Evolutionary conservation across 2,888 invertebrate species (phyloP).

Genomic region (Lasioglossum leucozonium): DNA sequence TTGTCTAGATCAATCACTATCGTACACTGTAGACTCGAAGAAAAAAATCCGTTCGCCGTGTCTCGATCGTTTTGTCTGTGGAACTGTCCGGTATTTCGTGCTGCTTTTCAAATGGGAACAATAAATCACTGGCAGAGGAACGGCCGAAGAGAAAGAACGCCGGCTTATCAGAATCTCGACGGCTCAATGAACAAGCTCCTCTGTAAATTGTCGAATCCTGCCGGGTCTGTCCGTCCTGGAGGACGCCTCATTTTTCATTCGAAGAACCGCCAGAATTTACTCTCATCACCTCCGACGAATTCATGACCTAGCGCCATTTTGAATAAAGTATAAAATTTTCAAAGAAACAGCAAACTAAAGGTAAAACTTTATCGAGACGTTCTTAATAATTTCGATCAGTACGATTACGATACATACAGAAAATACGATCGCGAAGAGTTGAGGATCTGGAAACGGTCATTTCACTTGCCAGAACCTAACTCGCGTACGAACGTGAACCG

Average conservation of each 20-base stretch:
- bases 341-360: too few relatives aligned
- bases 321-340: too few relatives aligned
- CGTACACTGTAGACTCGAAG: neutral
- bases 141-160: neutral
- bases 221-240: neutral
- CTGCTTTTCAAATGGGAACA: neutral
- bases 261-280: constrained; percentile 3
- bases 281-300: constrained; percentile 14
- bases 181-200: constrained; percentile 8
- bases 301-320: neutral
- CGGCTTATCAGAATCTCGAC: constrained; percentile 2
- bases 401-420: neutral
- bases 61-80: neutral
- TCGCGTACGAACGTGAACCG: neutral
- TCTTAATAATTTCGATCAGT: neutral
- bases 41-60: neutral
- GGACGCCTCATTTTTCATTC: constrained; percentile 25
- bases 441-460: neutral
- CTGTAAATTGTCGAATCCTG: constrained; percentile 24
- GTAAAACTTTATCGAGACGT: neutral
- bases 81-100: neutral
- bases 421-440: too few relatives aligned
- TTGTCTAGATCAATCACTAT: neutral
- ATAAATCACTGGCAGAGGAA: constrained; percentile 15
- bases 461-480: neutral